Base-by-base conservation (phyloP, 2,797 vertebrate species). In the Discoglossus pictus region DNA sequence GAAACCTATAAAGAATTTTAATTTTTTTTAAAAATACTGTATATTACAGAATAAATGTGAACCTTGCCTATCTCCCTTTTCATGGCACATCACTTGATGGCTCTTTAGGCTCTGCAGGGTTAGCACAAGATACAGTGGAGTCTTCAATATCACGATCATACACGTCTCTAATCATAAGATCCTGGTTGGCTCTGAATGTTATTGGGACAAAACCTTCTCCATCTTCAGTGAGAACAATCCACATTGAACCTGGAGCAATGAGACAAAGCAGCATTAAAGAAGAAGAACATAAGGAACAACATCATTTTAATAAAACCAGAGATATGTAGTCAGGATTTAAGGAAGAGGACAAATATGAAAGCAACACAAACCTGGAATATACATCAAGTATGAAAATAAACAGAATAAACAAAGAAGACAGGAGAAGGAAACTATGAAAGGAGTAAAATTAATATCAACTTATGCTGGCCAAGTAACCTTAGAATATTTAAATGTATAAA, bases 141-240 rank as follows among this genome's bases (percentile, higher is more conserved):
- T 44, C 69, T 54, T 46, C 73, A 31, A 8, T 4, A 6, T 7
- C 4, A 2, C 20, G 7, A 7, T 59, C 54, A 51, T 31, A 90
- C 44, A 91, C 94, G 2, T 93, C 93, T 24, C 95, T 83, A 17
- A 99, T 71, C 0, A 88, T 85, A 1, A 99, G 79, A 53, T 94
- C 92, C 61, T 97, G 92, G 38, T 80, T 71, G 68, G 89, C 55
- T 43, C 86, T 86, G 72, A 99, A 99, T 0, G 48, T 90, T 46
- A 99, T 67, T 0, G 97, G 97, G 47, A 98, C 83, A 47, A 98
- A 99, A 61, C 95, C 97, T 3, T 97, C 92, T 0, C 80, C 85
- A 66, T 99, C 97, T 0, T 91, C 90, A 3, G 92, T 91, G 3
- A 99, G 89, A 6, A 96, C 84, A 0, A 99, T 85, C 97, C 97